These are phyloP conservation scores for Rana temporaria DNA, from an alignment of 2,113 vertebrate species.

Conservation along the genomic window DNA sequence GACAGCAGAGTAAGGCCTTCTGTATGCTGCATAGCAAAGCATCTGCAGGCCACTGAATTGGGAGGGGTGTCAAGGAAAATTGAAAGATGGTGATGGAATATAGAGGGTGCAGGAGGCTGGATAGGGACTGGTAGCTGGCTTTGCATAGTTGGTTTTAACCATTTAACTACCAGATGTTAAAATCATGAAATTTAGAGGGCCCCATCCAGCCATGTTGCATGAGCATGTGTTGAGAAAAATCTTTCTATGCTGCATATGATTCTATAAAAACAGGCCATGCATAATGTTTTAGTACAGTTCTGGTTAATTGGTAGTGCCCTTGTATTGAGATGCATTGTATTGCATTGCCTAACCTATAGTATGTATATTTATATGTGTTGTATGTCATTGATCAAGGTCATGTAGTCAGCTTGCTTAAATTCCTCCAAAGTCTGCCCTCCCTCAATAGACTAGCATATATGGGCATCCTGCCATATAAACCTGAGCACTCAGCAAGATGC, in stretches of 20 bases:
- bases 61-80: neutral
- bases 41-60: neutral
- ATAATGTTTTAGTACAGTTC: too few relatives aligned
- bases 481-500: too few relatives aligned
- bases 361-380: neutral
- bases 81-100: too few relatives aligned
- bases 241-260: neutral
- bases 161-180: too few relatives aligned
- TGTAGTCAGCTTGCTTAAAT: neutral
- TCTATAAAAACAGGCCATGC: too few relatives aligned
- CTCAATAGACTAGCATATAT: neutral
- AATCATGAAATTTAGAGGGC: too few relatives aligned
- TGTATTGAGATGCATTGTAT: too few relatives aligned
- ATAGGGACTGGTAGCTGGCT: too few relatives aligned
- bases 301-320: neutral
- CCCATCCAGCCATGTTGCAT: too few relatives aligned
- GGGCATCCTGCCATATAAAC: too few relatives aligned
- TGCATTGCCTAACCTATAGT: neutral
- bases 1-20: neutral
- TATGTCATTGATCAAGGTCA: constrained; percentile 55
- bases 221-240: neutral
- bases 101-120: too few relatives aligned
- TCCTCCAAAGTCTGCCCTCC: neutral
- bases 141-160: too few relatives aligned
- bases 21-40: neutral